Evolutionary conservation across 2,797 vertebrate species (phyloP), one percentile per base, ranked within the genome.

Genomic region (Spea hammondii): DNA sequence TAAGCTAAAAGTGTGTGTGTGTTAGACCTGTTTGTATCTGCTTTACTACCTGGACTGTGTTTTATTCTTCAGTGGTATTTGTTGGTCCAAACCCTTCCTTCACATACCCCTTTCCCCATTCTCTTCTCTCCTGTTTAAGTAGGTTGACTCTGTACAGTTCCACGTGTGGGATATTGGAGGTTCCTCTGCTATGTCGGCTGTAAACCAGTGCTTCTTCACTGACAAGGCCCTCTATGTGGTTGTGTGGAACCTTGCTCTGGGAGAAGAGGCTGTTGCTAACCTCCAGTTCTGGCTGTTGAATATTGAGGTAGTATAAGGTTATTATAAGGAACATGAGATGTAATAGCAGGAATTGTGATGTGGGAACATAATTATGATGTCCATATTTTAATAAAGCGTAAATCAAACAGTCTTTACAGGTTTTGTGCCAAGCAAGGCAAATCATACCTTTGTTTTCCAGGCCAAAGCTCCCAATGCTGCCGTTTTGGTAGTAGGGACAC

Each of bases 121-220:
- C 1, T 69, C 70, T 82, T 65, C 57, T 76, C 85, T 84, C 74
- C 88, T 88, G 88, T 88, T 87, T 87, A 83, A 88, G 88, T 92
- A 98, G 97, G 91, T 94, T 72, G 96, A 97, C 85, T 93, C 91
- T 0, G 91, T 99, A 85, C 87, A 89, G 74, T 98, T 98, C 90
- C 96, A 92, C 5, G 94, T 97, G 84, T 99, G 97, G 97, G 97
- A 98, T 90, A 94, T 99, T 0, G 97, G 97, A 3, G 96, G 96
- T 17, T 93, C 94, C 0, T 93, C 95, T 65, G 95, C 91, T 91
- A 97, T 98, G 96, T 94, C 96, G 69, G 96, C 97, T 0, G 95
- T 98, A 79, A 98, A 98, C 89, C 97, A 98, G 92, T 99, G 97
- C 86, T 99, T 99, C 91, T 99, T 98, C 92, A 99, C 97, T 0